Conservation (phyloP, 2,113 vertebrate species). For the Tichodroma muraria region DNA sequence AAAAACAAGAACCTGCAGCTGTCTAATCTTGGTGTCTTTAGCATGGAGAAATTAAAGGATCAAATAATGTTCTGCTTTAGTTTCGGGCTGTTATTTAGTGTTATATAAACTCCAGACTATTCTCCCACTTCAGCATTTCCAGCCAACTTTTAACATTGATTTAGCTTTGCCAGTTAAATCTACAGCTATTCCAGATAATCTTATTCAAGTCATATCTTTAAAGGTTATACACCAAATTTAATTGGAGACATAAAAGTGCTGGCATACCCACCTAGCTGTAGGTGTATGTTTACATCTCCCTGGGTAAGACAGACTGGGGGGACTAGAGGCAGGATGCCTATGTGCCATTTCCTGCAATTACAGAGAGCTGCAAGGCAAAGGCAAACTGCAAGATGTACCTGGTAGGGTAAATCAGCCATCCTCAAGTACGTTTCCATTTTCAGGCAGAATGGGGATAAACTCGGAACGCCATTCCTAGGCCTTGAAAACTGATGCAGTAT, state of each 20-base stretch:
- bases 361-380: neutral
- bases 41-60: neutral
- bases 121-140: neutral
- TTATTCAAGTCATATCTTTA: neutral
- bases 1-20: neutral
- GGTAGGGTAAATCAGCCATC: slow-evolving; percentile 96
- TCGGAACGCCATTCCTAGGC: slow-evolving; percentile 89
- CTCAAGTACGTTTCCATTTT: slow-evolving; percentile 97
- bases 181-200: neutral
- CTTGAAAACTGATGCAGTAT: slow-evolving; percentile 98
- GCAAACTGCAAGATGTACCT: slow-evolving; percentile 72
- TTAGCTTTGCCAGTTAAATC: neutral
- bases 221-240: neutral
- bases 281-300: neutral
- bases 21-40: neutral
- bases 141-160: neutral
- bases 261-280: neutral
- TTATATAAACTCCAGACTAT: neutral
- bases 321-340: neutral
- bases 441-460: slow-evolving; percentile 94
- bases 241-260: neutral
- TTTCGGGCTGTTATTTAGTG: neutral
- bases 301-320: neutral
- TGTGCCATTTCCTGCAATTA: neutral
- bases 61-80: neutral